Evolutionary conservation across 2,888 invertebrate species (phyloP).

Genomic region (Pheosia tremula): DNA sequence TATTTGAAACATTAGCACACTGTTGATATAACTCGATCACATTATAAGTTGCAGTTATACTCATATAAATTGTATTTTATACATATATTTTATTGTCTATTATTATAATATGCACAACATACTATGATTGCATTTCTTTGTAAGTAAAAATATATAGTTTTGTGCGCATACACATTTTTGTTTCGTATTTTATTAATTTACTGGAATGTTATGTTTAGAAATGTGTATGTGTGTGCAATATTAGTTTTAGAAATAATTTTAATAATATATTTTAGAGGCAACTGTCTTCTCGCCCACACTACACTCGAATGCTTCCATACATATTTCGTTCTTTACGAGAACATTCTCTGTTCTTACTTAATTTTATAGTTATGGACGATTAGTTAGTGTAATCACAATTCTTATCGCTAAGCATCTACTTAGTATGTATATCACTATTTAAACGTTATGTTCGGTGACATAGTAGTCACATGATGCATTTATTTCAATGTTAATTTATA

Average conservation of each 20-base stretch:
- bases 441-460: constrained; percentile 78
- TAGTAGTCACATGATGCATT: constrained; percentile 84
- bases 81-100: constrained; percentile 80
- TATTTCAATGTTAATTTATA: constrained; percentile 83
- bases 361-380: constrained; percentile 62
- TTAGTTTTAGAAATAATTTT: constrained; percentile 77
- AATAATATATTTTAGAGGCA: constrained; percentile 69
- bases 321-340: constrained; percentile 66
- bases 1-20: constrained; percentile 59
- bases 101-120: constrained; percentile 81
- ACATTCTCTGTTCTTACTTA: constrained; percentile 60
- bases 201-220: constrained; percentile 68
- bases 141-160: constrained; percentile 70
- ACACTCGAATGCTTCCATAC: constrained; percentile 66
- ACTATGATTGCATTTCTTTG: constrained; percentile 76
- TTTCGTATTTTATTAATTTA: constrained; percentile 55
- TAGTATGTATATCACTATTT: constrained; percentile 73
- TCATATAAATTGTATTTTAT: constrained; percentile 77
- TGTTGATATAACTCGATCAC: constrained; percentile 68
- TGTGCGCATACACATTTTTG: constrained; percentile 81
- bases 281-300: constrained; percentile 43
- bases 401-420: constrained; percentile 75
- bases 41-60: constrained; percentile 78
- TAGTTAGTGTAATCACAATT: constrained; percentile 82
- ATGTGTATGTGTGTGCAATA: constrained; percentile 85